Conservation (phyloP, 2,888 invertebrate genomes). For the Lasioglossum morio region DNA sequence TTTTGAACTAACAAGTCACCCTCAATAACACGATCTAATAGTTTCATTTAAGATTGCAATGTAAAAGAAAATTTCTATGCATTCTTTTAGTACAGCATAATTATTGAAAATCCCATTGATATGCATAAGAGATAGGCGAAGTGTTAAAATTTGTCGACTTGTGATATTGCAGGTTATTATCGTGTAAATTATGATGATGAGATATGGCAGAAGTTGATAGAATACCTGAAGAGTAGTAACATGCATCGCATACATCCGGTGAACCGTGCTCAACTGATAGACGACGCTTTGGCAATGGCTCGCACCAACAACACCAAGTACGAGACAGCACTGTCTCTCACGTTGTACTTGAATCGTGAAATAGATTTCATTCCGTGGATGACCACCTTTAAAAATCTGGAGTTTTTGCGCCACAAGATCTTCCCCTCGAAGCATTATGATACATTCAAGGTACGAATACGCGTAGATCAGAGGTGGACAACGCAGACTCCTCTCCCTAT, state of each 20-base stretch:
- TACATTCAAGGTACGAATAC: slow-evolving; percentile 42
- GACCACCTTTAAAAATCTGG: slow-evolving; percentile 79
- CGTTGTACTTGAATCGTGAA: slow-evolving; percentile 87
- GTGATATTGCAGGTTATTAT: slow-evolving; percentile 70
- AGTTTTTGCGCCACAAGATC: too few species aligned
- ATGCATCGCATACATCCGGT: slow-evolving; percentile 86
- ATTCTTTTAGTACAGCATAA: too few species aligned
- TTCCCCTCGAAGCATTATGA: not conserved
- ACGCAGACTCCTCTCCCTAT: too few species aligned
- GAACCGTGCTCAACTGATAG: slow-evolving; percentile 91
- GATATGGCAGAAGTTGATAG: slow-evolving; percentile 88
- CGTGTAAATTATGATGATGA: slow-evolving; percentile 87
- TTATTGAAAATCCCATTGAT: too few species aligned
- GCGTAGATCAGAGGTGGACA: too few species aligned
- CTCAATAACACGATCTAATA: too few species aligned
- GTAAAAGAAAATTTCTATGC: too few species aligned
- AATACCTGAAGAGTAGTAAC: slow-evolving; percentile 84
- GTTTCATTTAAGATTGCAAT: too few species aligned
- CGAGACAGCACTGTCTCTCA: slow-evolving; percentile 84
- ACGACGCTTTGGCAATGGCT: slow-evolving; percentile 89
- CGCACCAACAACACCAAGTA: slow-evolving; percentile 84
- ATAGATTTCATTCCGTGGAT: slow-evolving; percentile 89
- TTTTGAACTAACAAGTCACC: too few species aligned
- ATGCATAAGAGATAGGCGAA: too few species aligned
- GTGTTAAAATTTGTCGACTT: too few species aligned